These are phyloP conservation scores for Propithecus deckenii DNA, from an alignment of 2,797 vertebrate species.

Conservation along the genomic window DNA sequence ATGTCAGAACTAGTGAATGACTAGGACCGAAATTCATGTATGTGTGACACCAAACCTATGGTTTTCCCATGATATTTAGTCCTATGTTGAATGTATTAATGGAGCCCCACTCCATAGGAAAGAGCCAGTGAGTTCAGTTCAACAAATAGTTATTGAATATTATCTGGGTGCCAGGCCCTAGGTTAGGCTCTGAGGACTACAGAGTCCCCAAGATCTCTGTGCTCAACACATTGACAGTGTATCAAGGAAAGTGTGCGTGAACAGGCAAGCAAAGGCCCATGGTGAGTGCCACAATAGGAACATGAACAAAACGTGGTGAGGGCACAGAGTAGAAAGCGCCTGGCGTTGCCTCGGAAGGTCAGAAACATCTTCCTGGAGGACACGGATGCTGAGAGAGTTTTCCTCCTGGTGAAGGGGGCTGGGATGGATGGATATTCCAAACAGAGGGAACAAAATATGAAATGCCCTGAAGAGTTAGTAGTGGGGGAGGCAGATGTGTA, in stretches of 20 bases:
- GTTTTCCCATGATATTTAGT: not conserved
- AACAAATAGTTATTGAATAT: not conserved
- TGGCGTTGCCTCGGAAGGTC: not conserved
- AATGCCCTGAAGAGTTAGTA: not conserved
- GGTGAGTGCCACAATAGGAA: not conserved
- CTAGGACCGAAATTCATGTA: not conserved
- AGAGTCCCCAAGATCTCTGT: not conserved
- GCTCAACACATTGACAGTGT: not conserved
- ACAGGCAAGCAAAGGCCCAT: not conserved
- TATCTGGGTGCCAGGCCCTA: not conserved
- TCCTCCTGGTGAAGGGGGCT: not conserved
- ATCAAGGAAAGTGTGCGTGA: not conserved
- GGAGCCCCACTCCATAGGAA: not conserved
- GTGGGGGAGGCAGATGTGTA: not conserved
- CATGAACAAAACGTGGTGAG: no score
- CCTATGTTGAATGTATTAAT: not conserved
- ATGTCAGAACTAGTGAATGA: not conserved
- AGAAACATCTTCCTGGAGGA: not conserved
- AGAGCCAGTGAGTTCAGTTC: not conserved
- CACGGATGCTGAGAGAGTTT: not conserved
- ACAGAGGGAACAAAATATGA: not conserved
- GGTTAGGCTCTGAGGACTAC: not conserved
- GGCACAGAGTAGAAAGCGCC: not conserved
- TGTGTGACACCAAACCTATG: not conserved
- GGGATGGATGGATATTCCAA: not conserved